Conservation (phyloP, 2,113 vertebrate species). For the Telmatochromis sp. region DNA sequence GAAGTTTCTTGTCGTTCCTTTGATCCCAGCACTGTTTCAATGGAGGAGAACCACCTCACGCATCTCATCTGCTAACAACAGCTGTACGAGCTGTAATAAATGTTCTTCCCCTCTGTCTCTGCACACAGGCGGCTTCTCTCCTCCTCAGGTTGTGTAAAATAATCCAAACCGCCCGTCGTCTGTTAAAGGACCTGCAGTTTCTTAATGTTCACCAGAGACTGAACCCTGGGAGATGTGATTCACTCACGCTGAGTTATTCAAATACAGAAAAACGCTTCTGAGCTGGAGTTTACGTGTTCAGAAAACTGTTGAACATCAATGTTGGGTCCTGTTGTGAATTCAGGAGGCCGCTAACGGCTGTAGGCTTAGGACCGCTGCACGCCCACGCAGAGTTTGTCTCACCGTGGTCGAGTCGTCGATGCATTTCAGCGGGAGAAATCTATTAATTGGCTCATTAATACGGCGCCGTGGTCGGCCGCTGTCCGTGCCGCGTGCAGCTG, state of each 20-base stretch:
- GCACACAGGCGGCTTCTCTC: neutral
- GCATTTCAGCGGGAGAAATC: neutral
- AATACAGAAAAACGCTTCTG: neutral
- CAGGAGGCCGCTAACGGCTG: neutral
- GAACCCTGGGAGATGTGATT: neutral
- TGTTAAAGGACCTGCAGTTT: fast-evolving
- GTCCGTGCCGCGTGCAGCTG: neutral
- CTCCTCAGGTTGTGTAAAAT: neutral
- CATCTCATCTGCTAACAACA: neutral
- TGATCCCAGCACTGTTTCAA: fast-evolving
- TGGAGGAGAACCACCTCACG: neutral
- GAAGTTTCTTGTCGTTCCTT: neutral
- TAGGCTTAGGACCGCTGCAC: neutral
- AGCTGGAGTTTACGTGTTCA: neutral
- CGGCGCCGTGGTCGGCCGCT: neutral
- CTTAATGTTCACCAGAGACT: neutral
- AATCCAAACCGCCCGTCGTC: neutral
- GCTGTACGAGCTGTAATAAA: neutral
- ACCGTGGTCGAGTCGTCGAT: neutral
- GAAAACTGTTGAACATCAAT: neutral
- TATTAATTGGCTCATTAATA: slow-evolving; percentile 31
- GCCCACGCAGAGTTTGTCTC: neutral
- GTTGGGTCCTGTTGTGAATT: neutral
- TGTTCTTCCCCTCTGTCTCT: neutral
- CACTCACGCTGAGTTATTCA: neutral